phyloP scores from a whole-genome alignment of 2,797 vertebrate species.

The Poecilia wingei region DNA sequence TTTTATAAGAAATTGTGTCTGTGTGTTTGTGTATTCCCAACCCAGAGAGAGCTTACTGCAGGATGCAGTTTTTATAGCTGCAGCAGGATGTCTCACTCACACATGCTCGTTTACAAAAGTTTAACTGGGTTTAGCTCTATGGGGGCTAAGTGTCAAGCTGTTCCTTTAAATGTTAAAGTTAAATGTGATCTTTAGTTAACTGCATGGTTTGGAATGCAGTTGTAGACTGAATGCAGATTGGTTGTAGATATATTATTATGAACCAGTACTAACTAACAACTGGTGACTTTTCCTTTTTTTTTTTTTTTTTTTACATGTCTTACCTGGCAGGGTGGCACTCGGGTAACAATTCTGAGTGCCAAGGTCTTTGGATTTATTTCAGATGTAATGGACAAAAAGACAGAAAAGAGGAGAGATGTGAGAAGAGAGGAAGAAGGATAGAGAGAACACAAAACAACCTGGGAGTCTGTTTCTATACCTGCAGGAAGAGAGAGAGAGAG shows the following conservation, averaged over 20 bases:
- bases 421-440: no score
- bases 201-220: slow-evolving; percentile 32
- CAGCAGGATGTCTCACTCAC: slow-evolving; percentile 36
- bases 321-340: no score
- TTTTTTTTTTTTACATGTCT: no score
- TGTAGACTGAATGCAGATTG: slow-evolving; percentile 9
- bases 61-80: slow-evolving; percentile 42
- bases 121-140: slow-evolving; percentile 31
- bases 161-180: slow-evolving; percentile 32
- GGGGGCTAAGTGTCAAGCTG: slow-evolving; percentile 19
- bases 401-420: no score
- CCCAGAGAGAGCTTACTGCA: slow-evolving; percentile 32
- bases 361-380: no score
- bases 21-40: slow-evolving; percentile 13
- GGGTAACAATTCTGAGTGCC: no score
- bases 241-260: not conserved
- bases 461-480: no score
- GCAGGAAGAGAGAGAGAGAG: no score
- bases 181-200: slow-evolving; percentile 42
- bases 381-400: no score
- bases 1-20: slow-evolving; percentile 13
- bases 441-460: no score
- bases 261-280: not conserved
- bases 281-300: no score
- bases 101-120: slow-evolving; percentile 8